A percentile compares a stretch with the other conserved stretches of the same genome.
These are phyloP conservation scores for Melieria crassipennis DNA, from an alignment of 2,888 invertebrate genomes.

Conservation along the genomic window DNA sequence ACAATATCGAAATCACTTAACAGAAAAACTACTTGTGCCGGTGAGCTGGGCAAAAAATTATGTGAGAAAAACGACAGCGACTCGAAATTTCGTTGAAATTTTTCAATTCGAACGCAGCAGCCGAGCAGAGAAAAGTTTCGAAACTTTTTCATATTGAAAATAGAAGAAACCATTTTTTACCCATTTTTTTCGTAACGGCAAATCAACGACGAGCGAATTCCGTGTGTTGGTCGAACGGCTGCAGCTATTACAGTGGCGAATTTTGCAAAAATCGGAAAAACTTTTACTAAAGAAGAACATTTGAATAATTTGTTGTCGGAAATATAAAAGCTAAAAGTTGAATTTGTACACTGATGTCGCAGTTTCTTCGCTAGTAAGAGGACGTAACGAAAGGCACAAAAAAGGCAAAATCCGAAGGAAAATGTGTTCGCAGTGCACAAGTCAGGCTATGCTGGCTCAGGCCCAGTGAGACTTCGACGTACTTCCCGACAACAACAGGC, in stretches of 20 bases:
- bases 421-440: constrained; percentile 11
- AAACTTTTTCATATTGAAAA: constrained; percentile 32
- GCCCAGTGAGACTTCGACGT: too few relatives aligned
- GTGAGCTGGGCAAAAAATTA: background rate
- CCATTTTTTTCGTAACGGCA: background rate
- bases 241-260: too few relatives aligned
- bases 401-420: background rate
- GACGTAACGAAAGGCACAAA: too few relatives aligned
- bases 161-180: constrained; percentile 24
- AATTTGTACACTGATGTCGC: constrained; percentile 19
- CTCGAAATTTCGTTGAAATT: constrained; percentile 23
- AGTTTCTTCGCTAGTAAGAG: too few relatives aligned
- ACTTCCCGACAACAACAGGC: background rate
- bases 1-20: constrained; percentile 28
- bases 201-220: too few relatives aligned
- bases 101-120: constrained; percentile 37
- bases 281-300: background rate
- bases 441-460: background rate
- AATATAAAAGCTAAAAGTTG: constrained; percentile 27
- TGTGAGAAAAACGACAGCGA: constrained; percentile 10
- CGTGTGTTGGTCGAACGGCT: too few relatives aligned
- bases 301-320: constrained; percentile 16
- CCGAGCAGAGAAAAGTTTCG: constrained; percentile 39
- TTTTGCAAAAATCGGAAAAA: background rate
- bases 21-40: constrained; percentile 40